Base-by-base conservation (phyloP, 2,888 invertebrate genomes). In the Imbricaverruca yamaguchii region DNA sequence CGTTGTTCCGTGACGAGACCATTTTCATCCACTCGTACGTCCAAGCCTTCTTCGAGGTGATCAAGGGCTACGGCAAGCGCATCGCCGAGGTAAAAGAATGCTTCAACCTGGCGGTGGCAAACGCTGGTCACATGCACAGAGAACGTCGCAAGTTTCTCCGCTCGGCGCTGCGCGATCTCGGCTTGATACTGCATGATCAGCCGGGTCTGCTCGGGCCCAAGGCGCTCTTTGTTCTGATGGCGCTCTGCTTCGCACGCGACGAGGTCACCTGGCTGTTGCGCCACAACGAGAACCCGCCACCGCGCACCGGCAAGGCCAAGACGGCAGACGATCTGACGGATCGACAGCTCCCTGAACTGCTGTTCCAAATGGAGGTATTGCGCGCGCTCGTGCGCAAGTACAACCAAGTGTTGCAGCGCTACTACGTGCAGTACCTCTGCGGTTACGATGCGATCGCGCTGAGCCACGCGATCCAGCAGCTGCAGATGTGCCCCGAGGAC, bases 281-380 rank as follows among this genome's bases (percentile, higher is more conserved):
- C 81, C 99, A 99, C 87, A 94, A 95, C 87, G 97, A 97, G 85
- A 97, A 98, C 88, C 97, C 96, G 65, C 98, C 98, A 1, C 90
- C 91, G 82, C 92, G 93, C 84, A 94, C 94, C 87, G 92, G 92
- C 23, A 96, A 96, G 89, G 92, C 92, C 78, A 94, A 94, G 88
- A 91, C 93, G 21, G 91, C 93, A n/a, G 97, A 97, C 88, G 97
- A 97, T 88, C 89, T 98, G 81, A 94, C 97, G 0, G 98, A 98
- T 87, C 91, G 98, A 81, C 98, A 98, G 87, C 89, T 99, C 77
- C 98, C 99, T 1, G 99, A 99, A 87, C 89, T 99, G 78, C 89
- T 99, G 13, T 99, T 98, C 86, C 97, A 98, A 86, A 98, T 99
- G 93, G 97, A 98, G 87, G 99, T 99, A 87, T 88, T 99, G 80